These are phyloP conservation scores for Troilus luridus DNA, from an alignment of 2,888 invertebrate species.

Conservation along the genomic window DNA sequence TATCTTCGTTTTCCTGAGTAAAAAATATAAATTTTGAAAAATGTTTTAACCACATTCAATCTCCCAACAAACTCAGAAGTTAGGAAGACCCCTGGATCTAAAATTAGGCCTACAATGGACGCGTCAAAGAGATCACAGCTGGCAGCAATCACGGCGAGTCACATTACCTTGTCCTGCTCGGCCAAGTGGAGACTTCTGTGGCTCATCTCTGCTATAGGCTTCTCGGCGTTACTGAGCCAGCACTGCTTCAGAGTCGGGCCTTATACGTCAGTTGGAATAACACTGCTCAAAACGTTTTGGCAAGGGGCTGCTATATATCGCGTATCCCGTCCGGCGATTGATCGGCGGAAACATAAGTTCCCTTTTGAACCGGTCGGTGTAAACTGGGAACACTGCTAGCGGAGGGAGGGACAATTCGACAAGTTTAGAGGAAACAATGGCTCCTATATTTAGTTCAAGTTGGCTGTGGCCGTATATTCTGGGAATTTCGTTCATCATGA, in stretches of 20 bases:
- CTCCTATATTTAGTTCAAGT: background rate
- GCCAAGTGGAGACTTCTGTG: slow-evolving; percentile 2
- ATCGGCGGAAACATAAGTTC: slow-evolving; percentile 25
- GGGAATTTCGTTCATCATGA: background rate
- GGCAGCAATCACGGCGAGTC: background rate
- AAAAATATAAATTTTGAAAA: background rate
- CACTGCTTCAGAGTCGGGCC: background rate
- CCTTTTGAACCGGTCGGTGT: background rate
- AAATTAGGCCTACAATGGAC: background rate
- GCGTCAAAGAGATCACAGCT: background rate
- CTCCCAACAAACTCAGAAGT: background rate
- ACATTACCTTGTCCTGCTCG: slow-evolving; percentile 42
- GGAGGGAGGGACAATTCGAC: background rate
- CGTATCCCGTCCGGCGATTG: background rate
- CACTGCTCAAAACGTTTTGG: slow-evolving; percentile 7
- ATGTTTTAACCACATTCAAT: background rate
- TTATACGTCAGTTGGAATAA: slow-evolving; percentile 4
- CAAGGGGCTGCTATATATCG: background rate
- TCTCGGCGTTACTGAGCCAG: background rate
- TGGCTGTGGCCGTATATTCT: background rate
- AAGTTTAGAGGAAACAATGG: background rate
- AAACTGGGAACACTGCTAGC: background rate
- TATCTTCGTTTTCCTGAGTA: background rate
- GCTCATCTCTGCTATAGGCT: slow-evolving; percentile 9
- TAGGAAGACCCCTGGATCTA: background rate